Evolutionary conservation across 2,797 vertebrate species (phyloP), one percentile per base, ranked within the genome.

Genomic region (Paedocypris micromegethes): DNA sequence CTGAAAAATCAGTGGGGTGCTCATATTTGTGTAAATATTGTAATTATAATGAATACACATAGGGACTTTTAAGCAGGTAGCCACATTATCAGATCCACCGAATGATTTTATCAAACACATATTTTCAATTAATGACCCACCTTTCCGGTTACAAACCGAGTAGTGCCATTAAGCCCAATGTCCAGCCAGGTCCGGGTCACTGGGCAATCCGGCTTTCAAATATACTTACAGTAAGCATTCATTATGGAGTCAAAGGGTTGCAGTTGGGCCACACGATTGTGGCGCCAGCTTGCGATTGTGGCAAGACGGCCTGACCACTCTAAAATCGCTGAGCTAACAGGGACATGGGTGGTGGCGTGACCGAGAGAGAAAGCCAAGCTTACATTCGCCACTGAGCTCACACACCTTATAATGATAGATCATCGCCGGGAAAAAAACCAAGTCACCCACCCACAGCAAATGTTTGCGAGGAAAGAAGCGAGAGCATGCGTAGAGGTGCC

Each of bases 251-350:
- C 82, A 91, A 91, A 93, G 86, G 78, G 78, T 86, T 87, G 90
- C 87, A 91, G 90, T 92, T 90, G 90, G 91, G 89, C 82, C 91
- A 85, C 67, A 80, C 83, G 81, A 89, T 90, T 88, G 89, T 92
- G 94, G 91, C 88, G 87, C 92, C 92, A 96, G 91, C 71, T 41
- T 92, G 86, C 90, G 92, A 96, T 94, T 97, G 92, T 94, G 93
- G 95, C 87, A 95, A 95, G 94, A 95, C 91, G 5, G 89, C 80
- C 91, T 93, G 91, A 94, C 94, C 93, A 86, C 91, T 77, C 83
- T 83, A 90, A 96, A 94, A 94, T 85, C 92, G 92, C 92, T 94
- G 92, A 93, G 91, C 90, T 91, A 90, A 93, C 90, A 93, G 87
- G 84, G 89, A 81, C 69, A 79, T 78, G 79, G 72, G 68, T 58